Evolutionary conservation across 2,888 invertebrate species (phyloP), one percentile per base, ranked within the genome.

Genomic region (Oscheius sp.): DNA sequence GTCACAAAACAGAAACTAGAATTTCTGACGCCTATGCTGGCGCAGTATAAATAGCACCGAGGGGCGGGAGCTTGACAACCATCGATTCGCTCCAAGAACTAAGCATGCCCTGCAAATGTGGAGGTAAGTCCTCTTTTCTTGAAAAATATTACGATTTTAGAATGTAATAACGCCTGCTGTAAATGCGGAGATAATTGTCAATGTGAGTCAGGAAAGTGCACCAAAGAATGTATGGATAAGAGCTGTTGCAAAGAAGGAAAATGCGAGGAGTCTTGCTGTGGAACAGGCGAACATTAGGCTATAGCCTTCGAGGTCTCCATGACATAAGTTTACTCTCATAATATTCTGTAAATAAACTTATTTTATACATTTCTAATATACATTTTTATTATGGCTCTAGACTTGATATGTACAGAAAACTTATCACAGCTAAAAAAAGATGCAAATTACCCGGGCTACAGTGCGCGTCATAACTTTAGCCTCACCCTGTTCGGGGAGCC

Each of bases 101-200:
- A 20, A 42, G 12, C 10, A 61, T 61, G 61, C 61, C 61, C 45
- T 61, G 61, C 61, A 61, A 61, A 29, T 61, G 61, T 61, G 61
- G 61, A 61, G 31, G 61, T 61, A 1, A 61, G 61, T 61, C 31
- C 6, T 3, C 12, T 61, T 45, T 45, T 61, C 20, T 45, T n/a
- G n/a, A n/a, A n/a, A n/a, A n/a, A n/a, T n/a, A n/a, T n/a, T n/a
- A n/a, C n/a, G n/a, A n/a, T 42, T 61, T 27, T 29, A 61, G 61
- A 29, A 15, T 61, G 61, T 45, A 23, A 61, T 27, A 61, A 61
- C 45, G 61, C 42, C 5, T 61, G 61, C 45, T 61, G 61, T 45
- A 61, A 61, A 42, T 61, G 61, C 45, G 61, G 61, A 17, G 61
- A 61, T 31, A 61, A 61, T 45, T 61, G 61, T 31, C 25, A 61